phyloP scores from a whole-genome alignment of 2,797 vertebrate genomes.

The Galago senegalensis region DNA sequence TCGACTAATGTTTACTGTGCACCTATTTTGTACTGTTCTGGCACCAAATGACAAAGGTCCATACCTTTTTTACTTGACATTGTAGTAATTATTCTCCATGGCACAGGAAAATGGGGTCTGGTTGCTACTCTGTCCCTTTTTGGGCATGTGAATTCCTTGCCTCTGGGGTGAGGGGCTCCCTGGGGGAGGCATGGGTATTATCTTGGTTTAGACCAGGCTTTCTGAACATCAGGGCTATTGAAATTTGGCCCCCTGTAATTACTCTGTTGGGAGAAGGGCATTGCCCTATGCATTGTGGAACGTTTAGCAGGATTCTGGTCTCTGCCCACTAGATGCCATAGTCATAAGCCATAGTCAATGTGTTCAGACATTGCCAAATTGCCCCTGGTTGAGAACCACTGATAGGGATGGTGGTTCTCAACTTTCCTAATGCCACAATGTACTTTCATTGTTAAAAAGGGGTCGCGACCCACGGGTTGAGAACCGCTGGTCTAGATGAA shows the following conservation, averaged over 20 bases:
- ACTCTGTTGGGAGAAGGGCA: neutral
- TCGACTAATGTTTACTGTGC: neutral
- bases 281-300: rapidly evolving
- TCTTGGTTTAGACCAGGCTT: neutral
- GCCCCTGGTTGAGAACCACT: neutral
- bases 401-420: too few relatives aligned
- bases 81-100: neutral
- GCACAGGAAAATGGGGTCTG: too few relatives aligned
- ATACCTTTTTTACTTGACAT: neutral
- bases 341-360: neutral
- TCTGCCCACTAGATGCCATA: neutral
- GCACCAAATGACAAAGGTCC: neutral
- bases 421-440: too few relatives aligned
- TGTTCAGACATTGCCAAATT: neutral
- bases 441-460: too few relatives aligned
- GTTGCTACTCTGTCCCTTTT: neutral
- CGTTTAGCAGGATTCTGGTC: neutral
- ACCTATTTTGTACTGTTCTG: neutral
- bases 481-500: neutral
- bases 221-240: neutral
- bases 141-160: rapidly evolving
- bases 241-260: too few relatives aligned
- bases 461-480: too few relatives aligned
- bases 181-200: neutral
- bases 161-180: neutral